Conservation (phyloP, 1,140 invertebrate species). For the Cardiocondyla obscurior region DNA sequence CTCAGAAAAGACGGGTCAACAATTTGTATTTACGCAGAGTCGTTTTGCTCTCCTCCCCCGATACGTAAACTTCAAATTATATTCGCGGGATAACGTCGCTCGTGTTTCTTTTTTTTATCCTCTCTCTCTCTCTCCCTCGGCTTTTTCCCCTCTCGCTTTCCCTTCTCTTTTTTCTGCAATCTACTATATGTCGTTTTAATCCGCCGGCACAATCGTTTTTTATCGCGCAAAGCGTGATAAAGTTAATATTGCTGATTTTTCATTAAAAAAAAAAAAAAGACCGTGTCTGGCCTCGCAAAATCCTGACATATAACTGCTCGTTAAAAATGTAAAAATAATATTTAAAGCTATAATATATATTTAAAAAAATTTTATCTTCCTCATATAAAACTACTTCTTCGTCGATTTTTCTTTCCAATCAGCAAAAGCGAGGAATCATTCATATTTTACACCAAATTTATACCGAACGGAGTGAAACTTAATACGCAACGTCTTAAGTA, state of each 20-base stretch:
- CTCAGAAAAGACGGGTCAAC: neutral
- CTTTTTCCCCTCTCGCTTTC: neutral
- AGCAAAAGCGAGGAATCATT: neutral
- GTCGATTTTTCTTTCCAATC: slow-evolving; percentile 4
- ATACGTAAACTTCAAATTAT: neutral
- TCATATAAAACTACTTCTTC: neutral
- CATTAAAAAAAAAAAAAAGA: neutral
- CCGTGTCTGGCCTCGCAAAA: neutral
- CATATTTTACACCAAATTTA: neutral
- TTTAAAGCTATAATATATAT: neutral
- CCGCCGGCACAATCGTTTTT: neutral
- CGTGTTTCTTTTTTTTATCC: neutral
- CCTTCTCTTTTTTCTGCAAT: neutral
- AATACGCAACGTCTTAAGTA: slow-evolving; percentile 6
- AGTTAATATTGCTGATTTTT: neutral
- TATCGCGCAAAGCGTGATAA: neutral
- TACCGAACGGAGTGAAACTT: neutral
- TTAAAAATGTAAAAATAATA: neutral
- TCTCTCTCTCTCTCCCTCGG: neutral
- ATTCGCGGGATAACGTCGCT: neutral
- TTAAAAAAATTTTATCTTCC: neutral
- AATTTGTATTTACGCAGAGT: neutral
- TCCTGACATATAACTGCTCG: neutral
- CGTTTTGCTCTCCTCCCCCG: neutral
- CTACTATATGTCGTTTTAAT: neutral